phyloP scores from a whole-genome alignment of 2,113 vertebrate genomes.

The Megaptera novaeangliae region DNA sequence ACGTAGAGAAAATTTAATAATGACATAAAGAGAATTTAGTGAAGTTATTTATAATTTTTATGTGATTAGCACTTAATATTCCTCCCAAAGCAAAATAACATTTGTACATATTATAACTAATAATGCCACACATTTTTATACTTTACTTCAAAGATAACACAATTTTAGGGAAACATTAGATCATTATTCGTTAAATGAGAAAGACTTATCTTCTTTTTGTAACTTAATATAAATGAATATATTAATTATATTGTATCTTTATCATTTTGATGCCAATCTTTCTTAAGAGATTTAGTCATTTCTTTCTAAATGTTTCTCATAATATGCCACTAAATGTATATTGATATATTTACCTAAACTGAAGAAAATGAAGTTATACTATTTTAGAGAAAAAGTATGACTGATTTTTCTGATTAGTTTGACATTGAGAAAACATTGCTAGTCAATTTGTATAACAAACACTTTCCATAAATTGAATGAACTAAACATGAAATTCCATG shows the following conservation, averaged over 20 bases:
- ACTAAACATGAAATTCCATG: background rate
- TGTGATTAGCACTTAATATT: background rate
- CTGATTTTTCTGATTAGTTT: background rate
- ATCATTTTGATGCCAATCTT: background rate
- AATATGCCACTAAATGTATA: background rate
- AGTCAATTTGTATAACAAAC: background rate
- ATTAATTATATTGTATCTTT: background rate
- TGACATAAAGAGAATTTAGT: background rate
- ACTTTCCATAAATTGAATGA: background rate
- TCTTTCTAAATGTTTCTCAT: background rate
- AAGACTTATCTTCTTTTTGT: background rate
- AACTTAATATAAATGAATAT: background rate
- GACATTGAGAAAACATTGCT: background rate
- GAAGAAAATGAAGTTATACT: background rate
- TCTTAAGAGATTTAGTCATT: background rate
- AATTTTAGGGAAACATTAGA: background rate
- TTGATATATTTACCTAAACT: background rate
- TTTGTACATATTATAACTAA: background rate
- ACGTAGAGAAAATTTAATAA: background rate
- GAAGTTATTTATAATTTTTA: background rate
- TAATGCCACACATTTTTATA: background rate
- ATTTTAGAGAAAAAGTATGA: background rate
- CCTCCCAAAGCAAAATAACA: background rate
- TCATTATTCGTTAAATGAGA: background rate
- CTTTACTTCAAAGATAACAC: background rate